These are phyloP conservation scores for Oncorhynchus clarkii DNA, from an alignment of 2,113 vertebrate genomes.

Conservation along the genomic window DNA sequence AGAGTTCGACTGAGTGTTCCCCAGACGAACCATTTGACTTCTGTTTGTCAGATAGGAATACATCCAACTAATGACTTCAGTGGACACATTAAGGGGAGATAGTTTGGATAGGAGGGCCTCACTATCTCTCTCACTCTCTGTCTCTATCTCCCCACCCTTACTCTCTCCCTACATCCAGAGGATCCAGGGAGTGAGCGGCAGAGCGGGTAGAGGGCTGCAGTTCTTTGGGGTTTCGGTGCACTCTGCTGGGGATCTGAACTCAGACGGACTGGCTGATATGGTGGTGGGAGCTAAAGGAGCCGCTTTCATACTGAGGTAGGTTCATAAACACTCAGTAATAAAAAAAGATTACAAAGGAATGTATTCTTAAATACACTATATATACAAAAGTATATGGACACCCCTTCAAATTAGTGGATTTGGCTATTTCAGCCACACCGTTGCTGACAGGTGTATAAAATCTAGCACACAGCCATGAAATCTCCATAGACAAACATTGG, in stretches of 20 bases:
- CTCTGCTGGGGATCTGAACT: slow-evolving; percentile 45
- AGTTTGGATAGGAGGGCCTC: too few species aligned
- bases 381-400: too few species aligned
- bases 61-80: too few species aligned
- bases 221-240: slow-evolving; percentile 48
- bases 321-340: neutral
- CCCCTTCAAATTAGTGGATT: neutral
- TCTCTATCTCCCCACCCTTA: neutral
- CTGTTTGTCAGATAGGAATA: too few species aligned
- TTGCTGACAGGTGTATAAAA: neutral
- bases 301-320: slow-evolving; percentile 42
- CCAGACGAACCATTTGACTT: too few species aligned
- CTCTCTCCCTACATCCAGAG: slow-evolving; percentile 24
- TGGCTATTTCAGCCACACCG: neutral
- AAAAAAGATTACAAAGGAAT: neutral
- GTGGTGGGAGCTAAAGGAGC: slow-evolving; percentile 44
- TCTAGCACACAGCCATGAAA: neutral
- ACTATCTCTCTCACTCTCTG: too few species aligned
- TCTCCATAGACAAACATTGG: too few species aligned
- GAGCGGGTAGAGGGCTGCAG: slow-evolving; percentile 7
- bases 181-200: slow-evolving; percentile 16
- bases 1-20: too few species aligned
- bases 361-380: too few species aligned
- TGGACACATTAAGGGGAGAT: too few species aligned
- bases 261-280: slow-evolving; percentile 46